phyloP scores from a whole-genome alignment of 2,888 invertebrate species.

The Cantharis rufa region DNA sequence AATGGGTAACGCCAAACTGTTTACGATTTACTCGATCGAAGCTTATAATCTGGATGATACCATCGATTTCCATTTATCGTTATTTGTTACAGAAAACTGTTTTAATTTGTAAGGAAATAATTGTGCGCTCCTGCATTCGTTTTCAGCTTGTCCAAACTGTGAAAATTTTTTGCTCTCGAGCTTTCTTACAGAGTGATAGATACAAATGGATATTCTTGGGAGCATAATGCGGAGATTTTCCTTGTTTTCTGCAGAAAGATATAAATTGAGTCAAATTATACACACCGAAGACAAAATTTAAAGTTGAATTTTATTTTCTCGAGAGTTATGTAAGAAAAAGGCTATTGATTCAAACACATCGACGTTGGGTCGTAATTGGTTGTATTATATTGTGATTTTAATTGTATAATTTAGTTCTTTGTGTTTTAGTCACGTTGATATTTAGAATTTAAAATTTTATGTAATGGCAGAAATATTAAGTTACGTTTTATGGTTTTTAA shows the following conservation, averaged over 20 bases:
- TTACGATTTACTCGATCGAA: neutral
- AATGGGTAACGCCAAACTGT: neutral
- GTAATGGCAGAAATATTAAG: neutral
- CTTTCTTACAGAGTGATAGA: neutral
- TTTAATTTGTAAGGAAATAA: neutral
- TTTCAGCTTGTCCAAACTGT: neutral
- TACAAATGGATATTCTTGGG: neutral
- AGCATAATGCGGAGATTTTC: neutral
- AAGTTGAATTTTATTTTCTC: neutral
- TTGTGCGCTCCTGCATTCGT: neutral
- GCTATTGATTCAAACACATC: neutral
- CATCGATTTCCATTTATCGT: neutral
- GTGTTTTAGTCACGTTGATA: neutral
- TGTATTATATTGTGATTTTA: neutral
- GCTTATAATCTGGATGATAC: too few species aligned
- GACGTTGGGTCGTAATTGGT: neutral
- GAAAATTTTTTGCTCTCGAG: neutral
- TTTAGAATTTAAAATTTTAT: neutral
- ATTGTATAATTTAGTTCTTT: neutral
- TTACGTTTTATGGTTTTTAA: neutral
- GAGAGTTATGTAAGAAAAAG: neutral
- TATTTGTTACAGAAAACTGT: neutral
- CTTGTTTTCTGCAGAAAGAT: neutral
- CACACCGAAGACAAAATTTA: neutral
- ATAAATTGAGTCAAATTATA: neutral